phyloP scores from a whole-genome alignment of 2,888 invertebrate species.

The Pristionchus exspectatus region DNA sequence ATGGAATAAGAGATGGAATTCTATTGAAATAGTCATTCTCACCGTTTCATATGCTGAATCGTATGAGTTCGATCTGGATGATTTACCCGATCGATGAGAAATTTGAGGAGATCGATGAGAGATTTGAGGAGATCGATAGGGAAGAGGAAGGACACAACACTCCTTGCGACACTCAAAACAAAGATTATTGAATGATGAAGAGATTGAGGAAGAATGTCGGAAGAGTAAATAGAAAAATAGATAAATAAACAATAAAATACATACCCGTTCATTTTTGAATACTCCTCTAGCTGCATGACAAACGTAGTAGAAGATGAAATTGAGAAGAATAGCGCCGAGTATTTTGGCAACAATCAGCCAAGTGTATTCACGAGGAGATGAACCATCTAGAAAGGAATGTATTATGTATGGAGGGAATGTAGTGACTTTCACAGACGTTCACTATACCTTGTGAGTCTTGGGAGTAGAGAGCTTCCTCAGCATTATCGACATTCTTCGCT shows the following conservation, averaged over 20 bases:
- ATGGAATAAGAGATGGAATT: not conserved
- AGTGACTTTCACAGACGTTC: not conserved
- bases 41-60: slow-evolving; percentile 40
- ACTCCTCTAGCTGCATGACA: slow-evolving; percentile 20
- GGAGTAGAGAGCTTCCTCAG: not conserved
- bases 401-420: not conserved
- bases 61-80: not conserved
- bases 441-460: not conserved
- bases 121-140: slow-evolving; percentile 38
- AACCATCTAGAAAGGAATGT: not conserved
- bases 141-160: slow-evolving; percentile 33
- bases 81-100: slow-evolving; percentile 20
- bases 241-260: not conserved
- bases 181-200: not conserved
- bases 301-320: slow-evolving; percentile 26
- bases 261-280: slow-evolving; percentile 13
- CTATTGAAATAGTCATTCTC: not conserved
- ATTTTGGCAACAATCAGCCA: not conserved
- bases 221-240: not conserved
- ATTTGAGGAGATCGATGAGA: slow-evolving; percentile 29
- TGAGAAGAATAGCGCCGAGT: not conserved
- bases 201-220: not conserved
- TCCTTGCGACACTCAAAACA: slow-evolving; percentile 21
- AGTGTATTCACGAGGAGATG: not conserved
- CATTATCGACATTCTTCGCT: not conserved